Percentiles rank a stretch among this genome's conserved stretches.
Evolutionary conservation across 2,113 vertebrate species (phyloP).

Genomic region (Pycnonotus jocosus): DNA sequence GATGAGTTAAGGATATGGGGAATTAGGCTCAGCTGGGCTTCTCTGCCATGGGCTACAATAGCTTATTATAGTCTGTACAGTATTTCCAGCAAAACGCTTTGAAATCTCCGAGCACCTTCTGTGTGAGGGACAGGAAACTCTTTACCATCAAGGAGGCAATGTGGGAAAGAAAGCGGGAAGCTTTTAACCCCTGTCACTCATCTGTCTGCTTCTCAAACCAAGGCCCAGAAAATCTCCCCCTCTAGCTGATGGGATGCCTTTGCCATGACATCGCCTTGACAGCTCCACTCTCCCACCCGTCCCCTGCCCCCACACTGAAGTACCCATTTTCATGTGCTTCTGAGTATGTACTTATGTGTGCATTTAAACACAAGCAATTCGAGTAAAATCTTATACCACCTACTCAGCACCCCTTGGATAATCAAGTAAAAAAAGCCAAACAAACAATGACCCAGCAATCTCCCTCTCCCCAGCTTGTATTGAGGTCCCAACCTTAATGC

Average conservation of each 20-base stretch:
- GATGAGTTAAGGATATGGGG: conserved; percentile 29
- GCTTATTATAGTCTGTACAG: neutral
- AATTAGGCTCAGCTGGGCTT: conserved; percentile 43
- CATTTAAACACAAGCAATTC: neutral
- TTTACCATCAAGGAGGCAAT: conserved; percentile 30
- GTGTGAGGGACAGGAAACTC: conserved; percentile 20
- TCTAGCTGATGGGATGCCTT: conserved; percentile 40
- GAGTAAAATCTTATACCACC: neutral
- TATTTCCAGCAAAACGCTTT: conserved; percentile 38
- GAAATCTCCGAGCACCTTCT: conserved; percentile 10
- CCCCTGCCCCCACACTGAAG: neutral
- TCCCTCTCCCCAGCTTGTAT: neutral
- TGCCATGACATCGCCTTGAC: conserved; percentile 21
- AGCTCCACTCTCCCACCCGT: neutral
- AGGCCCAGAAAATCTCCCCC: conserved; percentile 4
- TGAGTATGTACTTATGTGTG: neutral
- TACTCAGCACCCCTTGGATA: neutral
- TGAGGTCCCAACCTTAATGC: neutral
- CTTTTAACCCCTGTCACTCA: conserved; percentile 70
- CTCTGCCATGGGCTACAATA: conserved; percentile 1
- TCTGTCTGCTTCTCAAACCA: conserved; percentile 44
- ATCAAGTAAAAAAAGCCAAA: neutral
- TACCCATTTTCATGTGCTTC: neutral
- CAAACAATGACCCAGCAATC: neutral
- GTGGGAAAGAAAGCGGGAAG: conserved; percentile 33